A percentile compares a stretch with the other conserved stretches of the same genome.
Conservation (phyloP, 2,113 vertebrate species). For the Scolopax mira region DNA sequence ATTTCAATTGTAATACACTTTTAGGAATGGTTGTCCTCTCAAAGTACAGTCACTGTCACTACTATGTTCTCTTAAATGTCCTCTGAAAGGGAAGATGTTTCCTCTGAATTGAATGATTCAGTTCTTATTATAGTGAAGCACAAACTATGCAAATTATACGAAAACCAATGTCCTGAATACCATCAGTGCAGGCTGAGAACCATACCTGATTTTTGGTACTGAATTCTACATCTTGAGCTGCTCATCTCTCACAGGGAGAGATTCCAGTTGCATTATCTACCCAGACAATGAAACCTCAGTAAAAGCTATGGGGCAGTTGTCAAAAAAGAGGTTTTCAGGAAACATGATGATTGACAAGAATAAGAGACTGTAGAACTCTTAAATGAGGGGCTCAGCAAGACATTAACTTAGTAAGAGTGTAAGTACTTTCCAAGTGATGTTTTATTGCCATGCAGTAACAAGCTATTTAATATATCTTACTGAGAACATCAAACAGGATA, state of each 20-base stretch:
- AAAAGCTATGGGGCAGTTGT: background rate
- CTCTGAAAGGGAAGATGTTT: background rate
- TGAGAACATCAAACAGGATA: conserved; percentile 28
- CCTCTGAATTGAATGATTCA: background rate
- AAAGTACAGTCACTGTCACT: background rate
- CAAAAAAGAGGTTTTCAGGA: background rate
- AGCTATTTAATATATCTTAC: background rate
- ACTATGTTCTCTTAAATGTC: background rate
- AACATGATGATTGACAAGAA: background rate
- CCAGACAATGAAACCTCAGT: background rate
- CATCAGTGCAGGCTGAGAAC: background rate
- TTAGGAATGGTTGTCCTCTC: background rate
- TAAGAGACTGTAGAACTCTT: background rate
- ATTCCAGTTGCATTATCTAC: background rate
- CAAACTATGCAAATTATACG: conserved; percentile 16
- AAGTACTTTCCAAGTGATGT: background rate
- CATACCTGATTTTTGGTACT: background rate
- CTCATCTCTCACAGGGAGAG: background rate
- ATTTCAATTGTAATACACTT: background rate
- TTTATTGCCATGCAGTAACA: background rate
- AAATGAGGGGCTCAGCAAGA: background rate
- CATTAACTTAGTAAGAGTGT: background rate
- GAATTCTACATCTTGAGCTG: conserved; percentile 18
- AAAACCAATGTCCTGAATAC: background rate
- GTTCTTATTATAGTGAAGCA: background rate